Evolutionary conservation across 2,113 vertebrate genomes (phyloP).

Genomic region (Ciconia maguari): DNA sequence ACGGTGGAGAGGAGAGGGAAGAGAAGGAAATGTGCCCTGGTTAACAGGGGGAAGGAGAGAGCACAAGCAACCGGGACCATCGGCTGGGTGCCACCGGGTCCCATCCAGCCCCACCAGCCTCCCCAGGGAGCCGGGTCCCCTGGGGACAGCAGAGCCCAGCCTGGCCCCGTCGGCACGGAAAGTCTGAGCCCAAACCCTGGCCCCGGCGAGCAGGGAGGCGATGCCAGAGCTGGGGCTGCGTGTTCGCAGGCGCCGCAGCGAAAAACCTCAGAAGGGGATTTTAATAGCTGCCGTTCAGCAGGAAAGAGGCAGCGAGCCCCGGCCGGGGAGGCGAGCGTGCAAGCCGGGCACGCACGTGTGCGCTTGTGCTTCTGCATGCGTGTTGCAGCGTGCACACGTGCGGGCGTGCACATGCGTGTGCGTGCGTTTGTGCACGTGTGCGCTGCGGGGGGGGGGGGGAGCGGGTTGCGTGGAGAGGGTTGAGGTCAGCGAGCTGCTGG

Average conservation of each 20-base stretch:
- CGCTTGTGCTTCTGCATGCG: rapidly evolving
- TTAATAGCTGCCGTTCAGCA: neutral
- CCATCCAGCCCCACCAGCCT: neutral
- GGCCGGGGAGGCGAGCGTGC: rapidly evolving
- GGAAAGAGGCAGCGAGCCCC: neutral
- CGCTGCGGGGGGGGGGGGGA: rapidly evolving
- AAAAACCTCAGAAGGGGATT: neutral
- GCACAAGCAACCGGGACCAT: rapidly evolving
- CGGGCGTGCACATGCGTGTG: rapidly evolving
- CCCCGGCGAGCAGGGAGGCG: rapidly evolving
- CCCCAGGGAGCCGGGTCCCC: neutral
- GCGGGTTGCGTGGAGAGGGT: neutral
- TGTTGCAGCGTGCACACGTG: rapidly evolving
- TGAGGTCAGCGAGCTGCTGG: neutral
- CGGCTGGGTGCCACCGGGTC: neutral
- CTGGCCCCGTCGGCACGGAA: rapidly evolving
- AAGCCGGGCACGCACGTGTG: rapidly evolving
- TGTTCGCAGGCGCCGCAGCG: neutral
- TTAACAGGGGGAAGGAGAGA: neutral
- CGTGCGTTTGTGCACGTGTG: rapidly evolving
- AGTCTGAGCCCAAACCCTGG: neutral
- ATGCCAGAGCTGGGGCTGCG: neutral
- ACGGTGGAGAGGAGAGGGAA: neutral
- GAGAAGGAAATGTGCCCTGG: neutral
- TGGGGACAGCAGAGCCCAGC: neutral